A percentile compares a stretch with the other conserved stretches of the same genome.
phyloP scores from a whole-genome alignment of 64 coral and sea anemone species.

The Actinia tenebrosa region DNA sequence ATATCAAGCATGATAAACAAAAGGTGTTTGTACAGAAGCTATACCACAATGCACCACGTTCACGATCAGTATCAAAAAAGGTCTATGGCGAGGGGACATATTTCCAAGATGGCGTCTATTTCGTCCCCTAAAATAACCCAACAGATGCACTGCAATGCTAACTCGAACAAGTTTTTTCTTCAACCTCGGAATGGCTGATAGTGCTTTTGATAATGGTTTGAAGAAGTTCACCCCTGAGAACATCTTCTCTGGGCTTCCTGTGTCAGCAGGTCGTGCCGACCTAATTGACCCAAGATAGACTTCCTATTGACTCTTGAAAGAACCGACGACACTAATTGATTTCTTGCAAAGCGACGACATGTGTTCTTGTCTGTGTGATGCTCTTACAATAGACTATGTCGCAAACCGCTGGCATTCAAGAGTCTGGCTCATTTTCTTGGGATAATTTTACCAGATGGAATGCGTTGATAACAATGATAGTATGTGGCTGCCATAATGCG shows the following conservation, averaged over 20 bases:
- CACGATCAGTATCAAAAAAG: too few relatives aligned
- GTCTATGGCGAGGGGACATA: too few relatives aligned
- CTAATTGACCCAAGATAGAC: constrained; percentile 4
- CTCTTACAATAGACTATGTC: neutral
- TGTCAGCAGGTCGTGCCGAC: neutral
- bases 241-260: neutral
- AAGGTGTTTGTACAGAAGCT: too few relatives aligned
- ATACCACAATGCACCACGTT: too few relatives aligned
- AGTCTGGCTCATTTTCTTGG: neutral
- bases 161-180: too few relatives aligned
- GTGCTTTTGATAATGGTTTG: too few relatives aligned
- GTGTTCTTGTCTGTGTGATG: neutral
- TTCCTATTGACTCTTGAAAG: constrained; percentile 26
- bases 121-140: too few relatives aligned
- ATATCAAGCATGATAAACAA: too few relatives aligned
- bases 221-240: too few relatives aligned
- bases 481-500: constrained; percentile 49
- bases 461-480: constrained; percentile 36
- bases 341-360: constrained; percentile 35
- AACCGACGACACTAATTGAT: constrained; percentile 76
- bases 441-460: constrained; percentile 52
- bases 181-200: too few relatives aligned
- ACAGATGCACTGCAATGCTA: too few relatives aligned
- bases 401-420: constrained; percentile 23
- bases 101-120: too few relatives aligned